Base-by-base conservation (phyloP, 2,113 vertebrate species). In the Sander vitreus region DNA sequence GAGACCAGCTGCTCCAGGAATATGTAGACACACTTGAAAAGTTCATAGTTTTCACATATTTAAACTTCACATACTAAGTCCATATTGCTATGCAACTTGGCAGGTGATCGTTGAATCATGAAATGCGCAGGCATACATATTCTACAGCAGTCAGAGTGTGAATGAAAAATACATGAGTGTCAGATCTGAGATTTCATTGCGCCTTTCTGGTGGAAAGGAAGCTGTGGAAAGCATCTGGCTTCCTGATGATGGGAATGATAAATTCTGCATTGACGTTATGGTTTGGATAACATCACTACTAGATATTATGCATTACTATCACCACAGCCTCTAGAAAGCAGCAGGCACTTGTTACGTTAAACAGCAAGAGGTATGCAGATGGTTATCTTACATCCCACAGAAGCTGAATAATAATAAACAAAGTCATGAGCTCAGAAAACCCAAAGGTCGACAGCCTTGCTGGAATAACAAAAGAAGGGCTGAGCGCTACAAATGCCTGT, bases 1-100 rank as follows among this genome's bases (percentile, higher is more conserved):
- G 67, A 83, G 76, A 81, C 76, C 62, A 75, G 86, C 73, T 85
- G 81, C 69, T 80, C 65, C 60, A 74, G 79, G 53, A 84, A 55
- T 54, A 59, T 36, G 59, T 39, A 78, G 57, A 78, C 64, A 57
- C 25, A 30, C 54, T 16, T 6, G 3, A 51, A 27, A 55, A 50
- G n/a, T 33, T 6, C 18, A 79, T 74, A 55, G 36, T 33, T 58
- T 81, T 83, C 4, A 55, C 43, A 59, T 54, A 53, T 30, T 66
- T 36, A 73, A 25, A 77, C 25, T 33, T 58, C 36, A 72, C 21
- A 45, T 58, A 16, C 48, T 51, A 51, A 69, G 47, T 70, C 55
- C 57, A 70, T 18, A 75, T 19, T n/a, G n/a, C 23, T 14, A 27
- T 57, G 70, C 62, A 30, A 15, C 33, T 62, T 80, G 65, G 47